Evolutionary conservation across 2,888 invertebrate species (phyloP).

Genomic region (Nephrotoma appendiculata): DNA sequence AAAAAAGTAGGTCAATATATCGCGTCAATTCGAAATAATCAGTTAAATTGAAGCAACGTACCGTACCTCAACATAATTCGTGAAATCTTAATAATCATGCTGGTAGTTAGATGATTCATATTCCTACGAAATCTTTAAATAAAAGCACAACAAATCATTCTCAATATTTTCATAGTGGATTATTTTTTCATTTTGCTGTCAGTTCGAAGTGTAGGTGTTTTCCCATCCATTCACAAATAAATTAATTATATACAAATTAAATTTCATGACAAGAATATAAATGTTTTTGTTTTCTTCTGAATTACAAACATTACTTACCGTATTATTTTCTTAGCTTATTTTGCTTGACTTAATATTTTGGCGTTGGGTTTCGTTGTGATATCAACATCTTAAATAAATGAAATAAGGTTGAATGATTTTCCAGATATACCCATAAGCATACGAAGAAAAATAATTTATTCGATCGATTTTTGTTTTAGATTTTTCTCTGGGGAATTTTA

Average conservation of each 20-base stretch:
- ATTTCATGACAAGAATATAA: background rate
- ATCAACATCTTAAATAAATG: too few species aligned
- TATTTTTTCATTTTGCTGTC: background rate
- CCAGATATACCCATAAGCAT: too few species aligned
- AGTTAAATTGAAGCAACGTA: background rate
- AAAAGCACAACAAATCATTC: background rate
- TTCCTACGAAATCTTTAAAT: background rate
- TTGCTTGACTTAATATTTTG: too few species aligned
- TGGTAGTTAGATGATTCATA: background rate
- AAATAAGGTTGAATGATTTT: too few species aligned
- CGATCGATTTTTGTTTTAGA: too few species aligned
- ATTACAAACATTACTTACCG: too few species aligned
- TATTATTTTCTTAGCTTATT: too few species aligned
- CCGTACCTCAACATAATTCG: background rate
- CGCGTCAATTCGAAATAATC: background rate
- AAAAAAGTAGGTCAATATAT: background rate
- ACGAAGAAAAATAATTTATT: too few species aligned
- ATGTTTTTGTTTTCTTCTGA: too few species aligned
- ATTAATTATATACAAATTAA: background rate
- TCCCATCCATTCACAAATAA: background rate
- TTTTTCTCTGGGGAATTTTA: too few species aligned
- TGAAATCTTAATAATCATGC: background rate
- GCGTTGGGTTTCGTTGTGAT: too few species aligned
- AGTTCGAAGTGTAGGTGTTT: background rate
- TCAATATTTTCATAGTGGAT: background rate